These are phyloP conservation scores for Panulirus ornatus DNA, from an alignment of 1,140 invertebrate species.

Conservation along the genomic window DNA sequence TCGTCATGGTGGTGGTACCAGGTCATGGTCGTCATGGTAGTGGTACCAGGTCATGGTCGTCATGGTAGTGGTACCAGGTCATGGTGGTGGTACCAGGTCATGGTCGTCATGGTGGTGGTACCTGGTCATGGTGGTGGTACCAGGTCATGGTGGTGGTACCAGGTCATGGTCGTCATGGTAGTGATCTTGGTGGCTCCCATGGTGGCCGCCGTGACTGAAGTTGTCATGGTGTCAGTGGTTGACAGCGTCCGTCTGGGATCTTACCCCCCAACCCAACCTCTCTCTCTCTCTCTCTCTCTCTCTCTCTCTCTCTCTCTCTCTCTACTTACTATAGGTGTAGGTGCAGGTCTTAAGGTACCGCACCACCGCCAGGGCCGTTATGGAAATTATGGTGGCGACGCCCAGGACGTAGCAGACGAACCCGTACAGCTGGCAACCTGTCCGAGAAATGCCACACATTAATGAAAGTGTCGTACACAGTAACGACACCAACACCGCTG, in stretches of 20 bases:
- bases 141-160: too few species aligned
- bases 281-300: conserved; percentile 16
- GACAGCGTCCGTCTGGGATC: background rate
- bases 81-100: too few species aligned
- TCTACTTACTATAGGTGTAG: conserved; percentile 71
- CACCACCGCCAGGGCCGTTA: conserved; percentile 74
- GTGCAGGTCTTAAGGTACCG: conserved; percentile 76
- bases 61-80: too few species aligned
- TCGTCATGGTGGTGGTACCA: too few species aligned
- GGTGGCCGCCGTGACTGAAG: too few species aligned
- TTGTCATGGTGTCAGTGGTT: background rate
- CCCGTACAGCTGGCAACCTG: conserved; percentile 75
- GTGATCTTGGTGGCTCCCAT: too few species aligned
- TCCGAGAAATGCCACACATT: background rate
- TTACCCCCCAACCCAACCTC: too few species aligned
- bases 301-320: conserved; percentile 16
- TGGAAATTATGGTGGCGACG: conserved; percentile 75
- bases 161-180: too few species aligned
- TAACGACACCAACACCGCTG: background rate
- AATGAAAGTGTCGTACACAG: background rate
- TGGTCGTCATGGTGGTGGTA: too few species aligned
- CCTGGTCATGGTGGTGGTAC: background rate
- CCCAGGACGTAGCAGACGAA: conserved; percentile 76
- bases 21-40: too few species aligned
- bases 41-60: too few species aligned